These are phyloP conservation scores for Bicyclus anynana DNA, from an alignment of 1,140 invertebrate genomes.

Conservation along the genomic window DNA sequence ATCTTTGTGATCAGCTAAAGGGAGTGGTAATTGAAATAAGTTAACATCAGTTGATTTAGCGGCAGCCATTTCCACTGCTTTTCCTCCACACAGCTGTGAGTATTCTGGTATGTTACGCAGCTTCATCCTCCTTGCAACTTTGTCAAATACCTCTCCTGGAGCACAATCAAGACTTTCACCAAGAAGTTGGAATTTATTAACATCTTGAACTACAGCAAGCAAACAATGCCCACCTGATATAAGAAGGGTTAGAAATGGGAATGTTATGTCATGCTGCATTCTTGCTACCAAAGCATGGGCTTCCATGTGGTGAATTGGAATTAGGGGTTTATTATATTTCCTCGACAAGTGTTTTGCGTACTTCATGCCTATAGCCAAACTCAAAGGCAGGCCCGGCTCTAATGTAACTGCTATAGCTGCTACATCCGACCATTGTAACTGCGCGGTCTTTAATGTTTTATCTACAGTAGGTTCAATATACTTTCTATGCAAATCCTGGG, in stretches of 20 bases:
- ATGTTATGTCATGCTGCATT: conserved; percentile 83
- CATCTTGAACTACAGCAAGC: conserved; percentile 85
- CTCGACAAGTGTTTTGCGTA: conserved; percentile 91
- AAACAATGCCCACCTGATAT: conserved; percentile 96
- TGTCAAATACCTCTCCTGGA: conserved; percentile 95
- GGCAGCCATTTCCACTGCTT: conserved; percentile 90
- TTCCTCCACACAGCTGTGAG: conserved; percentile 87
- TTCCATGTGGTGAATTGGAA: conserved; percentile 99
- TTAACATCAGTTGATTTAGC: conserved; percentile 82
- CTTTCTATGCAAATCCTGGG: conserved; percentile 87
- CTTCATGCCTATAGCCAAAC: conserved; percentile 88
- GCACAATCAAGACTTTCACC: conserved; percentile 90
- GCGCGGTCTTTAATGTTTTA: conserved; percentile 82
- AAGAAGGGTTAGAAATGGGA: conserved; percentile 93
- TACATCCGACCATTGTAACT: conserved; percentile 83
- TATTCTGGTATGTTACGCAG: conserved; percentile 89
- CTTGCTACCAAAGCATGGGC: conserved; percentile 94
- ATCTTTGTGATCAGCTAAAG: conserved; percentile 78
- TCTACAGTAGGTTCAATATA: conserved; percentile 88
- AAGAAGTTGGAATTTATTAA: conserved; percentile 88
- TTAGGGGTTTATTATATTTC: conserved; percentile 88
- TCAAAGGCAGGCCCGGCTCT: conserved; percentile 90
- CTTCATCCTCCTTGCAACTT: conserved; percentile 91
- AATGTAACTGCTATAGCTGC: conserved; percentile 94
- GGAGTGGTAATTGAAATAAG: conserved; percentile 82